Evolutionary conservation across 2,113 vertebrate genomes (phyloP).

Genomic region (Notarius lentiginosus): DNA sequence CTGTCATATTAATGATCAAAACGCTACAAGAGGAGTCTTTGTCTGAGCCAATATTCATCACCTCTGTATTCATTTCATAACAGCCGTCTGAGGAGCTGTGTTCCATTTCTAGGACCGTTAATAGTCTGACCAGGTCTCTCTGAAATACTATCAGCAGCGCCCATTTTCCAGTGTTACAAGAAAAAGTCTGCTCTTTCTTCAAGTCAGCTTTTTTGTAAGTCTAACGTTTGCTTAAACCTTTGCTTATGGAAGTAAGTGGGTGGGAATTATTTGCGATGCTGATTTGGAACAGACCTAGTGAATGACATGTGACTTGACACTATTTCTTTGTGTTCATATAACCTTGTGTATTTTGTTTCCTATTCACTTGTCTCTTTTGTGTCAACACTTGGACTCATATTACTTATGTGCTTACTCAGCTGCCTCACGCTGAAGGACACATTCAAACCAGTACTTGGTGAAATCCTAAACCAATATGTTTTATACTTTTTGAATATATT

Average conservation of each 20-base stretch:
- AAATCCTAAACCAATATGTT: background rate
- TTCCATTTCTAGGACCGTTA: slow-evolving; percentile 8
- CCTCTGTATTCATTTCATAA: slow-evolving; percentile 39
- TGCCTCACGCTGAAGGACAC: slow-evolving; percentile 18
- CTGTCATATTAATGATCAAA: slow-evolving; percentile 34
- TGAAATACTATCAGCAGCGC: slow-evolving; percentile 17
- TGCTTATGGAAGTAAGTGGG: background rate
- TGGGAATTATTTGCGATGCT: background rate
- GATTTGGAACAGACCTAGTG: background rate
- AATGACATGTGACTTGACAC: slow-evolving; percentile 20
- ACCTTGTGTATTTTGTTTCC: slow-evolving; percentile 20
- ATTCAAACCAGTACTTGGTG: background rate
- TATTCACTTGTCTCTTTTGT: slow-evolving; percentile 23
- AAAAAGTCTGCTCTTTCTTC: background rate
- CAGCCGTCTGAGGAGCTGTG: slow-evolving; percentile 15
- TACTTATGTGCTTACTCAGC: slow-evolving; percentile 33
- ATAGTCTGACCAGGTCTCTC: slow-evolving; percentile 30
- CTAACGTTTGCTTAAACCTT: background rate
- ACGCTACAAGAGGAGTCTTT: slow-evolving; percentile 32
- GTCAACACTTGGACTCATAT: slow-evolving; percentile 23
- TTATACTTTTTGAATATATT: background rate
- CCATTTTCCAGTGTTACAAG: slow-evolving; percentile 8
- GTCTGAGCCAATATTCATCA: slow-evolving; percentile 25
- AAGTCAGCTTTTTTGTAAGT: background rate
- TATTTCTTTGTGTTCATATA: slow-evolving; percentile 17